Percentiles rank a stretch among this genome's conserved stretches.
Evolutionary conservation across 2,113 vertebrate species (phyloP).

Genomic region (Salvelinus alpinus): DNA sequence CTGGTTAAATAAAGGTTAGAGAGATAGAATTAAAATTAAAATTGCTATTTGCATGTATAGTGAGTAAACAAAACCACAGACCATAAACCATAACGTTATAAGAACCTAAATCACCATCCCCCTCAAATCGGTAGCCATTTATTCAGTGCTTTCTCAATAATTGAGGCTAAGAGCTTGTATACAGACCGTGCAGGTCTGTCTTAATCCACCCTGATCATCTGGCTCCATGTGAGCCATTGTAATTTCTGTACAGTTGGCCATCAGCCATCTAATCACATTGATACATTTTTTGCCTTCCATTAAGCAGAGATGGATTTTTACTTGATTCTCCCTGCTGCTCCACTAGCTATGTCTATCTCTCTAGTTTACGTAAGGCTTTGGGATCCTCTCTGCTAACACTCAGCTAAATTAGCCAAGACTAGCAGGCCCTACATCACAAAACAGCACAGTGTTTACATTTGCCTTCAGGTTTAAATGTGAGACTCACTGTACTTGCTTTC

Average conservation of each 20-base stretch:
- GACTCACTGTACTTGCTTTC: not conserved
- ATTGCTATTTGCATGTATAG: not conserved
- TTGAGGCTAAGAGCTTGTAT: slow-evolving; percentile 18
- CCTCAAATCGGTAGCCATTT: not conserved
- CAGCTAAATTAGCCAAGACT: not conserved
- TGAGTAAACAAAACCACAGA: not conserved
- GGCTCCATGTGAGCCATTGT: slow-evolving; percentile 3
- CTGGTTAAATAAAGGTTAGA: no score
- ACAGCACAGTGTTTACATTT: not conserved
- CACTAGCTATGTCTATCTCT: not conserved
- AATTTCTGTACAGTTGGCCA: slow-evolving; percentile 15
- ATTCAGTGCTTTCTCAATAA: not conserved
- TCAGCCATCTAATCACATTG: slow-evolving; percentile 39
- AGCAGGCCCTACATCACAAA: not conserved
- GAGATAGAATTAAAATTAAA: no score
- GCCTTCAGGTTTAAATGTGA: not conserved
- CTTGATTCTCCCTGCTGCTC: slow-evolving; percentile 8
- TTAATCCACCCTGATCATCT: slow-evolving; percentile 25
- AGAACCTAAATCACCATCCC: not conserved
- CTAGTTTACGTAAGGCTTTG: slow-evolving; percentile 16
- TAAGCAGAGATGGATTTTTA: slow-evolving; percentile 30
- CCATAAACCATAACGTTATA: not conserved
- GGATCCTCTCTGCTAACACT: slow-evolving; percentile 9
- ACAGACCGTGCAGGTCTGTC: not conserved
- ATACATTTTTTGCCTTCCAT: slow-evolving; percentile 42